Evolutionary conservation across 2,113 vertebrate genomes (phyloP).

Genomic region (Aphyosemion australe): DNA sequence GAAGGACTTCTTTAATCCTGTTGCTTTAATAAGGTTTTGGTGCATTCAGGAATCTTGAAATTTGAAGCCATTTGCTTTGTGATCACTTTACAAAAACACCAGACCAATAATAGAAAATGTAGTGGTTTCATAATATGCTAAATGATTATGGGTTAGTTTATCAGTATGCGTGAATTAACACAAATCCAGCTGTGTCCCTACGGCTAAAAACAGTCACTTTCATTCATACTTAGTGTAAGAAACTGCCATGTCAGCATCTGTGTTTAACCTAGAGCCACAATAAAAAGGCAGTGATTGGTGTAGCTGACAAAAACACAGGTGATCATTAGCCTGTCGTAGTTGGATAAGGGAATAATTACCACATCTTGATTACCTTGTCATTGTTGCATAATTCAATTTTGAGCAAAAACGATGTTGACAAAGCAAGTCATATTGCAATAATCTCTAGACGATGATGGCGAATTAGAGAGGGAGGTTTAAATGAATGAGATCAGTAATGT

Average conservation of each 20-base stretch:
- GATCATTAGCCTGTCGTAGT: conserved; percentile 49
- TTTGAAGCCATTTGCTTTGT: neutral
- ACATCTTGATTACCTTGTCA: conserved; percentile 47
- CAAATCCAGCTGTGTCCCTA: neutral
- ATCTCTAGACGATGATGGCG: conserved; percentile 38
- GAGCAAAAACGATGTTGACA: conserved; percentile 53
- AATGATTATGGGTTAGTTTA: neutral
- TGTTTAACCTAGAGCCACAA: conserved; percentile 13
- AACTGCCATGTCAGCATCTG: neutral
- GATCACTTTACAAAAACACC: too few relatives aligned
- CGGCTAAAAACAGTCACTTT: conserved; percentile 12
- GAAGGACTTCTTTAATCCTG: conserved; percentile 42
- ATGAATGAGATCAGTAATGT: conserved; percentile 45
- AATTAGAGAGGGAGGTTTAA: conserved; percentile 34
- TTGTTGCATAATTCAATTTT: conserved; percentile 41
- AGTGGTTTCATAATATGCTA: neutral
- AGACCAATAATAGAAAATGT: neutral
- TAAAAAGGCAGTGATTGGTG: conserved; percentile 57
- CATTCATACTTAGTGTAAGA: conserved; percentile 8
- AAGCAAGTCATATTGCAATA: conserved; percentile 36
- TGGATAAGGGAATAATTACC: conserved; percentile 49
- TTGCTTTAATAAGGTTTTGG: conserved; percentile 21
- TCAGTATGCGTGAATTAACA: neutral
- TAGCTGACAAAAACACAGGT: conserved; percentile 45
- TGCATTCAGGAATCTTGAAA: neutral